These are phyloP conservation scores for Hirtodrosophila histrioides DNA, from an alignment of 2,888 invertebrate genomes.

Conservation along the genomic window DNA sequence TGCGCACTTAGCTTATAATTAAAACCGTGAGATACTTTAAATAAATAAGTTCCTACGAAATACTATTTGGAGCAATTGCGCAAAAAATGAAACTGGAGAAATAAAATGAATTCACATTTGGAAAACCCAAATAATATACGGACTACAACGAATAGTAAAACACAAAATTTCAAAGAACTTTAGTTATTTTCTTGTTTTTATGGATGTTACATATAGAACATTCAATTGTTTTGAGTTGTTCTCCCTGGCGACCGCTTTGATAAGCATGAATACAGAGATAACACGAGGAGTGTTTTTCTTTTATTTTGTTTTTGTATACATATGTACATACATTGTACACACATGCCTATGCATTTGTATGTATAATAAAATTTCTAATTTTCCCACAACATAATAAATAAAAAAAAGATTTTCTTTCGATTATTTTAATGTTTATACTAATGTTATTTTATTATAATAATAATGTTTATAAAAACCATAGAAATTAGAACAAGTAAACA, in stretches of 20 bases:
- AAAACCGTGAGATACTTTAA: too few species aligned
- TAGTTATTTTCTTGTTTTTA: conserved; percentile 12
- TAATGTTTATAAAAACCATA: too few species aligned
- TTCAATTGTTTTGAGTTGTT: conserved; percentile 23
- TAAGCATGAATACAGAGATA: conserved; percentile 41
- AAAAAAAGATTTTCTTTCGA: background rate
- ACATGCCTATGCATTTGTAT: background rate
- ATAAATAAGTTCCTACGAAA: too few species aligned
- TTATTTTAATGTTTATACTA: too few species aligned
- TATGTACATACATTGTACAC: too few species aligned
- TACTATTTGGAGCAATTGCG: too few species aligned
- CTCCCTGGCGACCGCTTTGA: conserved; percentile 27
- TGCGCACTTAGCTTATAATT: too few species aligned
- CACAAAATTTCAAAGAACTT: conserved; percentile 10
- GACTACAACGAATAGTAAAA: background rate
- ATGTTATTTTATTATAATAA: background rate
- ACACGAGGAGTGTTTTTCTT: conserved; percentile 29
- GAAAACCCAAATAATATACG: too few species aligned
- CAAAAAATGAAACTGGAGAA: background rate
- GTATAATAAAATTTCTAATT: background rate
- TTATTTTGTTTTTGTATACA: conserved; percentile 3
- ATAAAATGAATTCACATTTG: background rate
- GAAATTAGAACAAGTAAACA: background rate
- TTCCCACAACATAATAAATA: conserved; percentile 2
- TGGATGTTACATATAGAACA: conserved; percentile 3